Percentiles rank a stretch among this genome's conserved stretches.
These are phyloP conservation scores for Andrena fulva DNA, from an alignment of 2,888 invertebrate genomes.

Conservation along the genomic window DNA sequence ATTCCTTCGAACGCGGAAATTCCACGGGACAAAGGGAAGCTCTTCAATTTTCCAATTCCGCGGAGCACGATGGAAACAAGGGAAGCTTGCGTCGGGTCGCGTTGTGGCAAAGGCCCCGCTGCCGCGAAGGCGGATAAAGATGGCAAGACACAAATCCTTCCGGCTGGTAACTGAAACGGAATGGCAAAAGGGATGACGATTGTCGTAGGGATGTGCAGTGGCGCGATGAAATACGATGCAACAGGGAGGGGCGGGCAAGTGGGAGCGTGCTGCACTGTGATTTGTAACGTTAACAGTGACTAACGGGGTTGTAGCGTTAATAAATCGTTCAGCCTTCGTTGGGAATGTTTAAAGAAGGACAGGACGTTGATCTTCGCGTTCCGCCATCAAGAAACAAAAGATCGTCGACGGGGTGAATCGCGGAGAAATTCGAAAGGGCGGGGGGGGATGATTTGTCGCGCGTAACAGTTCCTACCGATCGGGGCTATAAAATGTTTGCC, in stretches of 20 bases:
- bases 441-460: background rate
- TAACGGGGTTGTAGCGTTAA: slow-evolving; percentile 28
- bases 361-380: background rate
- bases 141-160: slow-evolving; percentile 43
- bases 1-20: background rate
- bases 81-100: slow-evolving; percentile 11
- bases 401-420: background rate
- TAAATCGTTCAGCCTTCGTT: slow-evolving; percentile 34
- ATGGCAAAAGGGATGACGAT: background rate
- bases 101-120: background rate
- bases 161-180: slow-evolving; percentile 24
- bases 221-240: slow-evolving; percentile 32
- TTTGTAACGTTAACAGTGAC: slow-evolving; percentile 33
- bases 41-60: slow-evolving; percentile 27
- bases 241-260: slow-evolving; percentile 3
- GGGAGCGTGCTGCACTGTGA: slow-evolving; percentile 21
- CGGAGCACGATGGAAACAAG: background rate
- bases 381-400: background rate
- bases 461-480: background rate
- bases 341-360: slow-evolving; percentile 1
- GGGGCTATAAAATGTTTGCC: slow-evolving; percentile 8
- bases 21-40: slow-evolving; percentile 24
- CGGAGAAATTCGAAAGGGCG: slow-evolving; percentile 1
- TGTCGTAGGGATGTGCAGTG: slow-evolving; percentile 10
- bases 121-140: slow-evolving; percentile 18